These are phyloP conservation scores for Craniophora ligustri DNA, from an alignment of 2,888 invertebrate species.

Conservation along the genomic window DNA sequence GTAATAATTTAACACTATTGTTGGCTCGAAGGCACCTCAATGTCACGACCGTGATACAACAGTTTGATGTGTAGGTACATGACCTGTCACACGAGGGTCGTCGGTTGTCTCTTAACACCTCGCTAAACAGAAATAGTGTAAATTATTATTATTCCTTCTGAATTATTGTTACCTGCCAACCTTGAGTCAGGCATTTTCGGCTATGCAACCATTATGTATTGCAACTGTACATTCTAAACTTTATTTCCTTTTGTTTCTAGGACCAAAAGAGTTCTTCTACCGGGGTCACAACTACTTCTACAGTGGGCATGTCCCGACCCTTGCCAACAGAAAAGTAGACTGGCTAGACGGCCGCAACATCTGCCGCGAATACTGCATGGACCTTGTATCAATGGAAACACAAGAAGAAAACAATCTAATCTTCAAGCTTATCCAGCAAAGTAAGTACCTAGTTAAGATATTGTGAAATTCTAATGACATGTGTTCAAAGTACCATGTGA, in stretches of 20 bases:
- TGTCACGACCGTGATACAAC: conserved; percentile 79
- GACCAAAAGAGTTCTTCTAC: conserved; percentile 96
- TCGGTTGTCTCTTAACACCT: conserved; percentile 55
- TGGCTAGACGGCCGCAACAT: conserved; percentile 97
- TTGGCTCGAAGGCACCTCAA: conserved; percentile 71
- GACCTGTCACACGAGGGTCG: conserved; percentile 70
- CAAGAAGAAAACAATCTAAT: conserved; percentile 97
- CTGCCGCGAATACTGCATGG: conserved; percentile 98
- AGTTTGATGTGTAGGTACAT: conserved; percentile 65
- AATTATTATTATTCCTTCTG: conserved; percentile 51
- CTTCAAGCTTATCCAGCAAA: conserved; percentile 95
- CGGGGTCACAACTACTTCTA: conserved; percentile 96
- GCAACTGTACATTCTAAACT: conserved; percentile 4
- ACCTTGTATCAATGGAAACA: conserved; percentile 95
- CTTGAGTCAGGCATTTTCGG: conserved; percentile 26
- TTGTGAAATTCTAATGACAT: conserved; percentile 38
- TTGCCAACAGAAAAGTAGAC: conserved; percentile 94
- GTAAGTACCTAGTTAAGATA: conserved; percentile 76
- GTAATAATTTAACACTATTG: conserved; percentile 67
- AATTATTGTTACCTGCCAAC: conserved; percentile 54
- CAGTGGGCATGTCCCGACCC: conserved; percentile 93
- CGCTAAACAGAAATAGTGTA: conserved; percentile 51
- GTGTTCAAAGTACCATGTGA: conserved; percentile 22
- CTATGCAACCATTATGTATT: conserved; percentile 16
- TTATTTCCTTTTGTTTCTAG: conserved; percentile 82